Conservation (phyloP, 1,140 invertebrate genomes). For the Drosophila sproati region DNA sequence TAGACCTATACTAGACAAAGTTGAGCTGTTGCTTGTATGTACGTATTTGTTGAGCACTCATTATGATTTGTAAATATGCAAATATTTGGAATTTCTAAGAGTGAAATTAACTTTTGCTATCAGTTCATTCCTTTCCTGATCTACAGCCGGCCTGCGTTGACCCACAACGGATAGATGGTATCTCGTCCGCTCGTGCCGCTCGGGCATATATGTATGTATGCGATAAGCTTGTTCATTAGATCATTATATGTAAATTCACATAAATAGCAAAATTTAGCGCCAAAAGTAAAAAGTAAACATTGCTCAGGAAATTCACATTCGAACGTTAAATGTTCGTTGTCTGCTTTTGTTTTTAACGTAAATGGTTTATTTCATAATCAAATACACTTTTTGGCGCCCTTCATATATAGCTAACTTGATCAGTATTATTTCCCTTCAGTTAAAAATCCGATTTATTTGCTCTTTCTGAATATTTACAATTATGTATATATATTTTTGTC, state of each 20-base stretch:
- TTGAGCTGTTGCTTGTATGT: slow-evolving; percentile 4
- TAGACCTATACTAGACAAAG: slow-evolving; percentile 8
- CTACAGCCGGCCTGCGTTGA: slow-evolving; percentile 27
- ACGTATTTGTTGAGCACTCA: slow-evolving; percentile 14
- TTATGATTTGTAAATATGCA: slow-evolving; percentile 21
- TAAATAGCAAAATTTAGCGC: slow-evolving; percentile 9
- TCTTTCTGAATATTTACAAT: no score
- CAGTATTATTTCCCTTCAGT: no score
- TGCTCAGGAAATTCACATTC: not conserved
- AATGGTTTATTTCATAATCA: not conserved
- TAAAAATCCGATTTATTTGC: no score
- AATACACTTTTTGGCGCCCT: slow-evolving; percentile 6
- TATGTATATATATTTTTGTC: no score
- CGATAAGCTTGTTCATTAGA: slow-evolving; percentile 27
- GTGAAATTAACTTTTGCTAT: slow-evolving; percentile 26
- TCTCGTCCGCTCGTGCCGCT: not conserved
- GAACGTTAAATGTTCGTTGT: not conserved
- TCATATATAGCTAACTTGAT: not conserved
- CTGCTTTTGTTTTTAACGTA: slow-evolving; percentile 3
- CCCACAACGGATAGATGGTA: slow-evolving; percentile 17
- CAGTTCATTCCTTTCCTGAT: slow-evolving; percentile 14
- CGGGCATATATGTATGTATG: not conserved
- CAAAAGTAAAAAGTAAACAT: slow-evolving; percentile 4
- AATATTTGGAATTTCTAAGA: slow-evolving; percentile 16
- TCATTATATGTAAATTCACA: slow-evolving; percentile 4